Percentiles rank a stretch among this genome's conserved stretches.
Evolutionary conservation across 2,113 vertebrate species (phyloP).

Genomic region (Collichthys lucidus): DNA sequence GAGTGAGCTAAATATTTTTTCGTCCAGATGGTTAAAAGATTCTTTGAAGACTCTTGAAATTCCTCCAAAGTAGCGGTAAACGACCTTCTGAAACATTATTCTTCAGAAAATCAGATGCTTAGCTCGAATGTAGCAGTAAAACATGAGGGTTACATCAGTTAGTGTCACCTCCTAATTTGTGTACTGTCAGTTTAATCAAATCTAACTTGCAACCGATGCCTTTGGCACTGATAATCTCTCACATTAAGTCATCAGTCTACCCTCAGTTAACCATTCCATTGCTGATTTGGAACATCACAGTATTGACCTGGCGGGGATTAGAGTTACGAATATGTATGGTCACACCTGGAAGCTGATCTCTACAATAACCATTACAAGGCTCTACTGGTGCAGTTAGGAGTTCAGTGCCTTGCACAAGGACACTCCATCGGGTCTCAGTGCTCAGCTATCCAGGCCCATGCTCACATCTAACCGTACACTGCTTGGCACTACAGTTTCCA

Average conservation of each 20-base stretch:
- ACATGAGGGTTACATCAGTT: background rate
- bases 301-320: slow-evolving; percentile 15
- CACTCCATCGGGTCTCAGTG: slow-evolving; percentile 13
- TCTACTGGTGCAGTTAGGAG: slow-evolving; percentile 20
- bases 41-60: background rate
- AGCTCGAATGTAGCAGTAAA: background rate
- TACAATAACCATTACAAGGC: background rate
- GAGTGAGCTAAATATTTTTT: background rate
- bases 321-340: background rate
- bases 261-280: background rate
- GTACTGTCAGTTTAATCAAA: background rate
- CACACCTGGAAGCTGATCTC: slow-evolving; percentile 12
- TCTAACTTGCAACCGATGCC: background rate
- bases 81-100: background rate
- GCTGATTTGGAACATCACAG: slow-evolving; percentile 23
- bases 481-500: slow-evolving; percentile 39
- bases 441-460: background rate
- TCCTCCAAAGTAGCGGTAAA: background rate
- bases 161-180: background rate
- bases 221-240: slow-evolving; percentile 51
- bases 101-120: background rate
- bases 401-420: slow-evolving; percentile 36
- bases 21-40: background rate
- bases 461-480: background rate
- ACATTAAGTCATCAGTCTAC: background rate